These are phyloP conservation scores for Burhinus oedicnemus DNA, from an alignment of 2,113 vertebrate genomes.

Conservation along the genomic window DNA sequence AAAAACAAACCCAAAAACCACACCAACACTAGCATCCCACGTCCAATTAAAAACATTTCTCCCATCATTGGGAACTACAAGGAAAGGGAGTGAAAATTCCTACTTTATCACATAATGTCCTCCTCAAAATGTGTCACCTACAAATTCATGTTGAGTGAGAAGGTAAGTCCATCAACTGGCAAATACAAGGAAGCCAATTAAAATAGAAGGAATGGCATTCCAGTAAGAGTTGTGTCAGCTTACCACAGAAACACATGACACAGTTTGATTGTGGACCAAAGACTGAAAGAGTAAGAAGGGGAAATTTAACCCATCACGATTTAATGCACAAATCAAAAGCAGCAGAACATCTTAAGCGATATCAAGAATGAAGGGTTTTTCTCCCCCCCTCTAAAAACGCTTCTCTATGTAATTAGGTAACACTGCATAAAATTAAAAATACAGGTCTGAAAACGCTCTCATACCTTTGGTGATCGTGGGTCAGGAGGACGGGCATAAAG, in stretches of 20 bases:
- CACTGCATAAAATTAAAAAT: background rate
- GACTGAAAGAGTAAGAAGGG: background rate
- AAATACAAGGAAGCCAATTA: background rate
- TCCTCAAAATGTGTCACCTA: background rate
- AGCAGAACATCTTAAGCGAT: background rate
- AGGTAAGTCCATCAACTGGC: background rate
- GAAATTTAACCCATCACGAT: background rate
- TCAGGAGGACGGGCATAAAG: constrained; percentile 96
- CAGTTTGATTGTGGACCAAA: background rate
- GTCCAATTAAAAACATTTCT: background rate
- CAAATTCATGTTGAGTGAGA: background rate
- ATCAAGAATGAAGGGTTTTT: background rate
- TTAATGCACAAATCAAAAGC: background rate
- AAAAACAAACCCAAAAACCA: background rate
- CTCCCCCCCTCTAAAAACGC: background rate
- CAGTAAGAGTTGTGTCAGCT: background rate
- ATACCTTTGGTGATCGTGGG: constrained; percentile 96
- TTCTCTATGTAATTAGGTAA: background rate
- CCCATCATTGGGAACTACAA: background rate
- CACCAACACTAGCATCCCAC: background rate
- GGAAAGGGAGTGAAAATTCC: background rate
- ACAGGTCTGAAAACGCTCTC: constrained; percentile 16
- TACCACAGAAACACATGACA: background rate
- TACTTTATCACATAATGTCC: background rate
- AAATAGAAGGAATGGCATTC: background rate